Conservation (phyloP, 2,113 vertebrate genomes). For the Hippopotamus amphibius region DNA sequence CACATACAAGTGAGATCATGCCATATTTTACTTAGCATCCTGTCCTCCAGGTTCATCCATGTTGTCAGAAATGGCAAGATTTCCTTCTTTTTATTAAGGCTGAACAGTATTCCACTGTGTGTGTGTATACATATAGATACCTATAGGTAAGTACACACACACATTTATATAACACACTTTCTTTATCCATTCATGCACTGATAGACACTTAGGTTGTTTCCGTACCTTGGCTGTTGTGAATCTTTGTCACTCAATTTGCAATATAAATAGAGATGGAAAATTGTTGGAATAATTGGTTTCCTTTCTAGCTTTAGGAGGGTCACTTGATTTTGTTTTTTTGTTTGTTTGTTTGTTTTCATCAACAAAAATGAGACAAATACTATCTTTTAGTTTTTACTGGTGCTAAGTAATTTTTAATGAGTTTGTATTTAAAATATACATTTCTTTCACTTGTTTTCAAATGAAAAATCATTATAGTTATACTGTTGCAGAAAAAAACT, state of each 20-base stretch:
- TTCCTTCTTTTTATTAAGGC: not conserved
- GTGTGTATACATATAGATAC: not conserved
- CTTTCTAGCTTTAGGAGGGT: not conserved
- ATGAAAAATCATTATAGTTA: not conserved
- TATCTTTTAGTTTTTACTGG: not conserved
- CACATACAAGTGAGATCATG: not conserved
- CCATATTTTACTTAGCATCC: not conserved
- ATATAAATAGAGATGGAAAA: not conserved
- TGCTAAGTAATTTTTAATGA: conserved; percentile 22
- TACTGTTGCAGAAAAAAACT: too few species aligned
- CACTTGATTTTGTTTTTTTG: not conserved
- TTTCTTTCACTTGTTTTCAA: not conserved
- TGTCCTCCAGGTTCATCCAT: not conserved
- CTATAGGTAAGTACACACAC: not conserved
- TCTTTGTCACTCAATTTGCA: not conserved
- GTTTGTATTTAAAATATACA: not conserved
- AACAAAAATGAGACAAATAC: not conserved
- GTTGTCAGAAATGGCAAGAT: not conserved
- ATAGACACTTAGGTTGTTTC: not conserved
- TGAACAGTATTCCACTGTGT: not conserved
- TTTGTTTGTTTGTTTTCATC: not conserved
- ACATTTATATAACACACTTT: not conserved
- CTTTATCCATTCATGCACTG: not conserved
- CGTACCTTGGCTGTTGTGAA: not conserved
- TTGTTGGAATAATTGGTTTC: not conserved